Conservation (phyloP, 2,797 vertebrate species). For the Pempheris klunzingeri region DNA sequence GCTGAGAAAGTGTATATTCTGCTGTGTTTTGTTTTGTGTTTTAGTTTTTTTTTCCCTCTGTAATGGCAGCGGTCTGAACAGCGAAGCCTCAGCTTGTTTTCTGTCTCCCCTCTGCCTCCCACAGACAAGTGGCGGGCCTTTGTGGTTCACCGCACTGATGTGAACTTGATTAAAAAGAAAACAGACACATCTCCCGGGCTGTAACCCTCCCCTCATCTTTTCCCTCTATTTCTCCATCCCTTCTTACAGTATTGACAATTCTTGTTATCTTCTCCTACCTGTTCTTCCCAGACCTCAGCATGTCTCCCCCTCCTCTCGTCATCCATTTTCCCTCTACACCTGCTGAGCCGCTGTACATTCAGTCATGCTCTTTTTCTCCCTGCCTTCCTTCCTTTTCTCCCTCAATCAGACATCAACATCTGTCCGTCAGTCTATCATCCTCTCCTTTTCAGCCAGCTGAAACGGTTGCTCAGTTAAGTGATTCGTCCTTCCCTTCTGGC, state of each 20-base stretch:
- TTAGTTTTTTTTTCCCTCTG: background rate
- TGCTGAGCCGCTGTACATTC: conserved; percentile 14
- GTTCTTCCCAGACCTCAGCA: conserved; percentile 33
- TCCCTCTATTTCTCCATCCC: conserved; percentile 4
- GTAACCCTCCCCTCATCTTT: background rate
- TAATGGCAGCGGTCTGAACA: conserved; percentile 60
- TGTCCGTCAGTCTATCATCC: conserved; percentile 9
- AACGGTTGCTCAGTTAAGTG: conserved; percentile 9
- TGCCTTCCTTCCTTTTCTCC: conserved; percentile 7
- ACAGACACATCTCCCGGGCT: conserved; percentile 58
- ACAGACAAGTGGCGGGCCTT: conserved; percentile 57
- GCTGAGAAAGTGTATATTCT: conserved; percentile 17
- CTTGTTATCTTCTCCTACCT: conserved; percentile 40
- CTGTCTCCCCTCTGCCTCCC: conserved; percentile 52
- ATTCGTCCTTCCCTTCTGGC: conserved; percentile 23
- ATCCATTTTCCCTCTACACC: conserved; percentile 24
- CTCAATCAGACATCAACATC: conserved; percentile 22
- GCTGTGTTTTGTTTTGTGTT: conserved; percentile 1
- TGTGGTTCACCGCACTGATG: conserved; percentile 73
- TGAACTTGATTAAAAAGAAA: conserved; percentile 80
- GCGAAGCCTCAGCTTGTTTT: conserved; percentile 58
- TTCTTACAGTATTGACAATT: conserved; percentile 61
- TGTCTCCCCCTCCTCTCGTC: conserved; percentile 5
- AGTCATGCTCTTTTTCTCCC: background rate
- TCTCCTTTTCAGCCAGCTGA: conserved; percentile 10